Evolutionary conservation across 2,888 invertebrate species (phyloP).

Genomic region (Caenorhabditis macrosperma): DNA sequence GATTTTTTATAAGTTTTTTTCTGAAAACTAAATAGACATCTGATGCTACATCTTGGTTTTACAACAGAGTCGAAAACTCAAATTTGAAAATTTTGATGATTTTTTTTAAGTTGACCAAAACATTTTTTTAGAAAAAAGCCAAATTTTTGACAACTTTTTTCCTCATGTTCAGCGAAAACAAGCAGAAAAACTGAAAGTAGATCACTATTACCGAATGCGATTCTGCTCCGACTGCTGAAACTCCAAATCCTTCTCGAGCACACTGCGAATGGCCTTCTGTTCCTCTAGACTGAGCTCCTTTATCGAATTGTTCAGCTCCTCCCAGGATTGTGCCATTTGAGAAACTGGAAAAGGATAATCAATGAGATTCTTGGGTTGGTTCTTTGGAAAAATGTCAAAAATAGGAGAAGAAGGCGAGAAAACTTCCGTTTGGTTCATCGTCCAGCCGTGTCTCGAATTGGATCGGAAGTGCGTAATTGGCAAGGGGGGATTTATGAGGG

Average conservation of each 20-base stretch:
- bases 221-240: slow-evolving; percentile 67
- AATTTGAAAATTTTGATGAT: too few relatives aligned
- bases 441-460: too few relatives aligned
- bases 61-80: too few relatives aligned
- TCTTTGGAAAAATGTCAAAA: background rate
- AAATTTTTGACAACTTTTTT: too few relatives aligned
- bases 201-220: slow-evolving; percentile 55
- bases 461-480: slow-evolving; percentile 51
- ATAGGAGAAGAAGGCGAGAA: background rate
- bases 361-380: background rate
- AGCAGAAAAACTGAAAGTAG: too few relatives aligned
- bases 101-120: too few relatives aligned
- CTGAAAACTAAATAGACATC: too few relatives aligned
- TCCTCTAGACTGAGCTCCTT: slow-evolving; percentile 60
- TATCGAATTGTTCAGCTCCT: slow-evolving; percentile 48
- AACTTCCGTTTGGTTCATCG: slow-evolving; percentile 4
- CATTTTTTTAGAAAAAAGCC: too few relatives aligned
- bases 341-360: background rate
- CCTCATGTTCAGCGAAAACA: too few relatives aligned
- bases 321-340: slow-evolving; percentile 32
- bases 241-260: slow-evolving; percentile 69
- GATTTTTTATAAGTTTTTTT: too few relatives aligned
- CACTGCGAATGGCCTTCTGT: slow-evolving; percentile 63
- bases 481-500: background rate
- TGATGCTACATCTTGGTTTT: too few relatives aligned